Percentiles rank a stretch among this genome's conserved stretches.
Conservation (phyloP, 2,113 vertebrate species). For the Hyperoodon ampullatus region DNA sequence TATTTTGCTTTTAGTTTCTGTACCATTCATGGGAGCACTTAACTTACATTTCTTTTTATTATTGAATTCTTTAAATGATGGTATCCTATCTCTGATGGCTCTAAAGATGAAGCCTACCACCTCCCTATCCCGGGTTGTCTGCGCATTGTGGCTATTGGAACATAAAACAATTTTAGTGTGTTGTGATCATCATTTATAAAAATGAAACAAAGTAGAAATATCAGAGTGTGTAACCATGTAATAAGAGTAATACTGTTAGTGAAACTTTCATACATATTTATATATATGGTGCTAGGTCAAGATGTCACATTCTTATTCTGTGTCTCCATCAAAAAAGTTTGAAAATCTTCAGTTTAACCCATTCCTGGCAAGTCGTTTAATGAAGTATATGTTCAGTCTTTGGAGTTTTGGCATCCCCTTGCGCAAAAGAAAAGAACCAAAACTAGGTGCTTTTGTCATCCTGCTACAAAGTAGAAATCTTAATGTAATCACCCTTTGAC, state of each 20-base stretch:
- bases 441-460: background rate
- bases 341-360: background rate
- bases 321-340: background rate
- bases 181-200: slow-evolving; percentile 38
- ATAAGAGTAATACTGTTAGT: background rate
- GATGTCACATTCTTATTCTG: slow-evolving; percentile 3
- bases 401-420: background rate
- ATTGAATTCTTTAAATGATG: background rate
- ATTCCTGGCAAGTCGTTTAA: background rate
- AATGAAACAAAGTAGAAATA: slow-evolving; percentile 15
- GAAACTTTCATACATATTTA: background rate
- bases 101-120: slow-evolving; percentile 3
- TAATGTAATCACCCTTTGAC: background rate
- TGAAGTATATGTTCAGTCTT: background rate
- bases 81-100: background rate
- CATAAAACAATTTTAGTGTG: slow-evolving; percentile 11
- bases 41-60: background rate
- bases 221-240: background rate
- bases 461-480: background rate
- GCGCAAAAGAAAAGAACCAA: background rate
- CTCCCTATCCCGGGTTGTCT: background rate
- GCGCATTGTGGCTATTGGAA: background rate
- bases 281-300: background rate
- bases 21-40: background rate
- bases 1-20: slow-evolving; percentile 41